Evolutionary conservation across 1,140 invertebrate species (phyloP).

Genomic region (Procambarus virginalis): DNA sequence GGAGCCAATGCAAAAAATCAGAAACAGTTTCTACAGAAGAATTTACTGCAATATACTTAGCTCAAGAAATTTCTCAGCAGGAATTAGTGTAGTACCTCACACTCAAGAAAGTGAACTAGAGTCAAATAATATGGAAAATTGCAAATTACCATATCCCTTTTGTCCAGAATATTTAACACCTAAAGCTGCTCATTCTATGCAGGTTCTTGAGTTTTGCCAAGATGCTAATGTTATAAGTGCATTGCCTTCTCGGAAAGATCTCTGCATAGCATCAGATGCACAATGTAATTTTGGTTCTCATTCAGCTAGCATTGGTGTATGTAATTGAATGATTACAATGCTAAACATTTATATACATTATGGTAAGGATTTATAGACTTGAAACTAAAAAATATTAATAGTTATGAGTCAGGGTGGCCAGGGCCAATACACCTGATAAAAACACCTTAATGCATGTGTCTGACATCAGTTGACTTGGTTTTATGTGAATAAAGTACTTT

Average conservation of each 20-base stretch:
- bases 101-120: conserved; percentile 2
- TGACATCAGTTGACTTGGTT: too few species aligned
- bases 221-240: not conserved
- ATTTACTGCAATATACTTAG: conserved; percentile 22
- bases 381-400: too few species aligned
- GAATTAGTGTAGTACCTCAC: not conserved
- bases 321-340: not conserved
- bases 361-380: too few species aligned
- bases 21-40: conserved; percentile 6
- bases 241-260: conserved; percentile 13
- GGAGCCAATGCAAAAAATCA: not conserved
- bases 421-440: too few species aligned
- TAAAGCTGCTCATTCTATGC: conserved; percentile 27
- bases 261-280: conserved; percentile 8
- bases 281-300: conserved; percentile 16
- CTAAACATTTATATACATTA: not conserved
- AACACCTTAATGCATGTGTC: too few species aligned
- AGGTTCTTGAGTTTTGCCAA: conserved; percentile 30
- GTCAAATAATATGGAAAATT: not conserved
- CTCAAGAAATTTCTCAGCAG: conserved; percentile 4
- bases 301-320: conserved; percentile 24
- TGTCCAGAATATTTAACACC: conserved; percentile 6
- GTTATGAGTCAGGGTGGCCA: too few species aligned
- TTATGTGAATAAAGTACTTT: too few species aligned
- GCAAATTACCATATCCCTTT: conserved; percentile 21